phyloP scores from a whole-genome alignment of 2,797 vertebrate species.

The Pseudocheirus occidentalis region DNA sequence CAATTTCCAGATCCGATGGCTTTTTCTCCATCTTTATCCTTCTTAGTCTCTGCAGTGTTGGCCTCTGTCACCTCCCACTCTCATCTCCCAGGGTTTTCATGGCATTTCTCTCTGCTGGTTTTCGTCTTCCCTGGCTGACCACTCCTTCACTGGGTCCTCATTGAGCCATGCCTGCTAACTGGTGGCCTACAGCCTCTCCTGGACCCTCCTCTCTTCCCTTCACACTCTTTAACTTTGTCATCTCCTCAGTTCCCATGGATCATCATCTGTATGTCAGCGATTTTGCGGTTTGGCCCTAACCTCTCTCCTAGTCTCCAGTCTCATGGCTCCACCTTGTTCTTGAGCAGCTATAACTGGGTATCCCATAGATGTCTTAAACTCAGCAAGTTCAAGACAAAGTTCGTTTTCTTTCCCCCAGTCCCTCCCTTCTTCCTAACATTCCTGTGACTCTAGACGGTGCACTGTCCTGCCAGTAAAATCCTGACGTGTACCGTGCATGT shows the following conservation, averaged over 20 bases:
- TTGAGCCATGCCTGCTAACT: accelerated
- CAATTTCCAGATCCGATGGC: not conserved
- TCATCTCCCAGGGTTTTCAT: not conserved
- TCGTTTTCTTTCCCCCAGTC: not conserved
- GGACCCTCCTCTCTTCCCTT: not conserved
- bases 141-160: not conserved
- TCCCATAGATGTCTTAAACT: not conserved
- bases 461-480: not conserved
- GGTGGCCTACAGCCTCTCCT: not conserved
- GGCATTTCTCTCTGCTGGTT: not conserved
- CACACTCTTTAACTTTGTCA: not conserved
- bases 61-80: not conserved
- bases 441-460: not conserved
- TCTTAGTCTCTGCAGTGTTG: not conserved
- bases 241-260: not conserved
- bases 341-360: not conserved
- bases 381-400: not conserved
- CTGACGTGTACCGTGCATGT: not conserved
- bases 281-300: not conserved
- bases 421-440: not conserved
- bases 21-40: not conserved
- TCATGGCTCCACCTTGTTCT: not conserved
- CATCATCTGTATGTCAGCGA: not conserved
- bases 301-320: not conserved
- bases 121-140: not conserved